Conservation (phyloP, 2,797 vertebrate genomes). For the Iguana delicatissima region DNA sequence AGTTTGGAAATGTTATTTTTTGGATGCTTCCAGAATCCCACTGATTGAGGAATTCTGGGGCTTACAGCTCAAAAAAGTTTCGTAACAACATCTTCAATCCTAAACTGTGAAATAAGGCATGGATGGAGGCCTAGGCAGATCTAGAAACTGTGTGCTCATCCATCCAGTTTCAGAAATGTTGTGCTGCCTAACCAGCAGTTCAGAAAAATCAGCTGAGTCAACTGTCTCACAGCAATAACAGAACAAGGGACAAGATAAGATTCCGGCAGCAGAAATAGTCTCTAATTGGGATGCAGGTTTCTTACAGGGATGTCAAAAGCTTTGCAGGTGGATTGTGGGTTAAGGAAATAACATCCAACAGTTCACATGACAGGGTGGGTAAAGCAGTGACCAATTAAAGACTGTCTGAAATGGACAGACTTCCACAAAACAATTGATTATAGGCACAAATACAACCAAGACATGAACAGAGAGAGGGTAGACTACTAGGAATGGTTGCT, state of each 20-base stretch:
- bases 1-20: no score
- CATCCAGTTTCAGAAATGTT: neutral
- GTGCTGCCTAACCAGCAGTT: neutral
- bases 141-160: neutral
- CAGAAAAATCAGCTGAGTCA: neutral
- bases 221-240: neutral
- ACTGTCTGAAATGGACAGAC: conserved; percentile 38
- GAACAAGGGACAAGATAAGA: neutral
- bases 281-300: conserved; percentile 13
- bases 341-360: conserved; percentile 35
- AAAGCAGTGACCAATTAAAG: conserved; percentile 32
- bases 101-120: neutral
- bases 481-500: neutral
- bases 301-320: conserved; percentile 7
- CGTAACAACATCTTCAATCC: neutral
- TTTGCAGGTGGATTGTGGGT: neutral
- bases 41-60: no score
- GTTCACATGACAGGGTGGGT: neutral
- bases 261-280: neutral
- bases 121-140: neutral
- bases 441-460: neutral
- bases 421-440: conserved; percentile 28
- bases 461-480: neutral
- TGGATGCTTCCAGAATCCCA: no score
- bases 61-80: neutral